These are phyloP conservation scores for Arenaria interpres DNA, from an alignment of 2,113 vertebrate species.

Conservation along the genomic window DNA sequence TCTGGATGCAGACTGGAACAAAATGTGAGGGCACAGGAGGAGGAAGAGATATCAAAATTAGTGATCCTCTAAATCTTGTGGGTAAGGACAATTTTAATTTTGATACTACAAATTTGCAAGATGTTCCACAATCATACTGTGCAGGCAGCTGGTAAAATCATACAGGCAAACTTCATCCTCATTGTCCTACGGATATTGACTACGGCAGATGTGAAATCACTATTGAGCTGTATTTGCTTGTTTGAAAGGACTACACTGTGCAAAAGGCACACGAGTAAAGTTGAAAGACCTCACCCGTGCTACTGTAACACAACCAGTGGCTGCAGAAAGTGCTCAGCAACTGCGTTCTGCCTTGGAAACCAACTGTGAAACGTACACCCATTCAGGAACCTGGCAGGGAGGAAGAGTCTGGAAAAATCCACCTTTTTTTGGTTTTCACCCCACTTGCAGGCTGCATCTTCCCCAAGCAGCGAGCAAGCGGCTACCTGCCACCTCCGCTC, in stretches of 20 bases:
- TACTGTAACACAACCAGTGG: accelerated
- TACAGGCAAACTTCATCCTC: background rate
- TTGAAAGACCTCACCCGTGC: background rate
- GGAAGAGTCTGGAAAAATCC: background rate
- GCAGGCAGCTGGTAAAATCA: background rate
- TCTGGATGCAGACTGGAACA: background rate
- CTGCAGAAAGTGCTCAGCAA: conserved; percentile 11
- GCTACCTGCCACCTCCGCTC: background rate
- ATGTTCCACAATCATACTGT: background rate
- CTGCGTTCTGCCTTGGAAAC: conserved; percentile 31
- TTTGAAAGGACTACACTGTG: background rate
- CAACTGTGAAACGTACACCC: background rate
- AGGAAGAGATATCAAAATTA: background rate
- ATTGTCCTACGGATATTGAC: background rate
- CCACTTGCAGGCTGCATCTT: background rate
- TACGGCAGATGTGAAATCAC: background rate
- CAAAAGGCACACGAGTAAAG: too few species aligned
- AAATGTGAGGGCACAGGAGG: background rate
- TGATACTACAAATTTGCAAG: background rate
- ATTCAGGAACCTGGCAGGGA: background rate
- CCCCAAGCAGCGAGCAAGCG: background rate
- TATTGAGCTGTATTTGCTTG: background rate
- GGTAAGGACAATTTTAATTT: background rate
- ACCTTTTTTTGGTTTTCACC: background rate
- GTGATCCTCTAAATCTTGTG: accelerated